Evolutionary conservation across 2,888 invertebrate genomes (phyloP).

Genomic region (Timandra comae): DNA sequence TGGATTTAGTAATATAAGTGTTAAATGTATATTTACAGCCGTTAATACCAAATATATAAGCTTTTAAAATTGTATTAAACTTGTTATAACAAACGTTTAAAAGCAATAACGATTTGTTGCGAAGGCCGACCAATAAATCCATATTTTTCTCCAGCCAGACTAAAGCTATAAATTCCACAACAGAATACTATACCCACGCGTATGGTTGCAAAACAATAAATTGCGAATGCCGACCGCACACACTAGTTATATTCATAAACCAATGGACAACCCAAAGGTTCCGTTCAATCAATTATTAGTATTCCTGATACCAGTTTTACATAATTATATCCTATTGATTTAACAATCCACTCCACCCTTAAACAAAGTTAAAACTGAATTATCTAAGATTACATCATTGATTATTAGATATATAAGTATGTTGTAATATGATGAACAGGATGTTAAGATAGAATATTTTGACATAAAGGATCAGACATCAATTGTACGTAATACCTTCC

Average conservation of each 20-base stretch:
- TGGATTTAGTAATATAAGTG: too few species aligned
- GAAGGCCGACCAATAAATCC: conserved; percentile 49
- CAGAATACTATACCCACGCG: conserved; percentile 46
- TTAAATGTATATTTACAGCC: too few species aligned
- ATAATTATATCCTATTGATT: too few species aligned
- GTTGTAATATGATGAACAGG: too few species aligned
- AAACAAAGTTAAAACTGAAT: too few species aligned
- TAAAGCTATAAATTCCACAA: conserved; percentile 55
- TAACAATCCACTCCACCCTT: too few species aligned
- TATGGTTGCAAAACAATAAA: conserved; percentile 64
- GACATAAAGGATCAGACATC: too few species aligned
- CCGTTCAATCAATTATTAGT: conserved; percentile 38
- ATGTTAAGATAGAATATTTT: too few species aligned
- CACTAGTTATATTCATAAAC: conserved; percentile 40
- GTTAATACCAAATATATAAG: too few species aligned
- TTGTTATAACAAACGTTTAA: conserved; percentile 9
- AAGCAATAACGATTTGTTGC: conserved; percentile 51
- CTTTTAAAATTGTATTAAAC: neutral
- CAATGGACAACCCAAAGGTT: conserved; percentile 32
- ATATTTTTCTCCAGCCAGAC: conserved; percentile 58
- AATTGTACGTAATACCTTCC: too few species aligned
- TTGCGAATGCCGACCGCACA: conserved; percentile 45
- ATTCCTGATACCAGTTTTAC: conserved; percentile 3
- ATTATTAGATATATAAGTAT: too few species aligned
- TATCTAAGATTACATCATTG: too few species aligned